Conservation (phyloP, 35 echinoderm and acorn worm species). For the Heliocidaris erythrogramma region DNA sequence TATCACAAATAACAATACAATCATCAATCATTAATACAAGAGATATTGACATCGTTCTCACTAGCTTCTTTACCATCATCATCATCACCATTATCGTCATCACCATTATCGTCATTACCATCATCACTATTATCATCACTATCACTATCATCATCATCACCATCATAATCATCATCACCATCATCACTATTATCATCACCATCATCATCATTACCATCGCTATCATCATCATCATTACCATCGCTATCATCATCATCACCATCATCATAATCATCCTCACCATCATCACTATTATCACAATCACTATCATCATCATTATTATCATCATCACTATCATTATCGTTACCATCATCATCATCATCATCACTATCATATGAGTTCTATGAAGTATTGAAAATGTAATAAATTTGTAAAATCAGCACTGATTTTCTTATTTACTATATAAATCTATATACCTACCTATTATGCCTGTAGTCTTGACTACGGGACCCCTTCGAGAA, state of each 20-base stretch:
- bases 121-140: neutral
- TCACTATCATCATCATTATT: no score
- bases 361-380: no score
- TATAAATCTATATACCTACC: no score
- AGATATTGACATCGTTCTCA: neutral
- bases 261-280: no score
- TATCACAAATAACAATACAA: neutral
- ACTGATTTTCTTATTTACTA: no score
- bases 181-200: constrained; percentile 21
- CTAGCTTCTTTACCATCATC: neutral
- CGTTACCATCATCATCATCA: no score
- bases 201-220: neutral
- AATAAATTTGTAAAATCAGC: no score
- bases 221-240: neutral
- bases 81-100: constrained; percentile 34
- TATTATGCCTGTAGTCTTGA: no score
- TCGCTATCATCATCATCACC: neutral
- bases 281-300: no score
- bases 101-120: constrained; percentile 1
- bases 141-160: constrained; percentile 22
- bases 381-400: no score
- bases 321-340: no score
- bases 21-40: constrained; percentile 26
- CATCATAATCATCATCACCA: constrained; percentile 16
- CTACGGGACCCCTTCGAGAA: no score